Conservation (phyloP, 1,140 invertebrate species). For the Ectropis grisescens region DNA sequence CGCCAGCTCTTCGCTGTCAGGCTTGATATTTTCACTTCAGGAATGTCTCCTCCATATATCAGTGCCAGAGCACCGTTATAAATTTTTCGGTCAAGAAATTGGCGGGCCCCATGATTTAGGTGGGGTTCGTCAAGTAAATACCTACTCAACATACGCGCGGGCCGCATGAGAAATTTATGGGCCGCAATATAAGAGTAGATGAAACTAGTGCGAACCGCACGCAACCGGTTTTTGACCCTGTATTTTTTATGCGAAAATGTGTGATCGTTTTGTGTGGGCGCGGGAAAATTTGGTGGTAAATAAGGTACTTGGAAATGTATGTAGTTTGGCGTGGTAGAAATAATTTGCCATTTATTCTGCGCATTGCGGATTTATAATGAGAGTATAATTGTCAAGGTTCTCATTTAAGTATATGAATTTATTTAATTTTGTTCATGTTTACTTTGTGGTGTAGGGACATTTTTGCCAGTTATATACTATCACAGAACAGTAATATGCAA, state of each 20-base stretch:
- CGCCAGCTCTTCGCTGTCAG: constrained; percentile 2
- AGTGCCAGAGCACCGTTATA: constrained; percentile 20
- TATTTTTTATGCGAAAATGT: constrained; percentile 13
- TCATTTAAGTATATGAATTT: no score
- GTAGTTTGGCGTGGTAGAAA: no score
- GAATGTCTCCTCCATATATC: constrained; percentile 21
- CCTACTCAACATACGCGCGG: constrained; percentile 14
- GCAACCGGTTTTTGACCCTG: constrained; percentile 3
- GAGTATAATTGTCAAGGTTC: no score
- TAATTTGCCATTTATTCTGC: no score
- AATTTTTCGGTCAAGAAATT: constrained; percentile 37
- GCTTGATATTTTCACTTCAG: neutral
- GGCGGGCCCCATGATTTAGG: constrained; percentile 20
- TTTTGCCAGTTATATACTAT: no score
- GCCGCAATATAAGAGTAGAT: constrained; percentile 20
- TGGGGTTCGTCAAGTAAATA: constrained; percentile 18
- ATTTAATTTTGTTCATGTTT: no score
- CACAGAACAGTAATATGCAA: no score
- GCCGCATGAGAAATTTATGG: constrained; percentile 19
- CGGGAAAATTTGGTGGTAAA: neutral
- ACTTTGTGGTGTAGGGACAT: no score
- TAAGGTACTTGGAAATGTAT: no score
- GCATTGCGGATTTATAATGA: no score
- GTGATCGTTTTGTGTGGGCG: constrained; percentile 3
- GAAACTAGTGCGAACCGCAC: constrained; percentile 12